Evolutionary conservation across 2,888 invertebrate species (phyloP).

Genomic region (Drosophila limbata): DNA sequence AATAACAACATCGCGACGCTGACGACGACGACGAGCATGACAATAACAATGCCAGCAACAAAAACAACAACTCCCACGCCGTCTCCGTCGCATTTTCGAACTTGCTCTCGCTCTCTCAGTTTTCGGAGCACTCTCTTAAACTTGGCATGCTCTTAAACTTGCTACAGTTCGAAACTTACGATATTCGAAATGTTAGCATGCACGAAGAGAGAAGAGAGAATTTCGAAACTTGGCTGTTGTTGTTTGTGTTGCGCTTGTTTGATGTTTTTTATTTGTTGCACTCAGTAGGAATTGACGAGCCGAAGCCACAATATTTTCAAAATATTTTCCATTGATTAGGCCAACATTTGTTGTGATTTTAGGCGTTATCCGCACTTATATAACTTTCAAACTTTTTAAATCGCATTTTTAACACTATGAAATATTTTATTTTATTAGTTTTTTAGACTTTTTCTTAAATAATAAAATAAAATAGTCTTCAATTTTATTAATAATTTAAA

Average conservation of each 20-base stretch:
- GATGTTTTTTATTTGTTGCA: constrained; percentile 47
- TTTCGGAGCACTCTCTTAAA: constrained; percentile 52
- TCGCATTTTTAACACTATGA: background rate
- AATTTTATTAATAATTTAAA: no score
- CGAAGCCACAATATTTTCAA: constrained; percentile 59
- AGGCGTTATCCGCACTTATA: constrained; percentile 2
- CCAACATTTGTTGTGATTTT: constrained; percentile 28
- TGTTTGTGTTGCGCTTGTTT: constrained; percentile 45
- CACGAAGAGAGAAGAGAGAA: constrained; percentile 29
- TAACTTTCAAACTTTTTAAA: background rate
- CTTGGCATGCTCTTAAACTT: constrained; percentile 64
- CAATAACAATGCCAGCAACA: constrained; percentile 32
- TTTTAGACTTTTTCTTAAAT: no score
- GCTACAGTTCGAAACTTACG: constrained; percentile 50
- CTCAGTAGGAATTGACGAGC: constrained; percentile 7
- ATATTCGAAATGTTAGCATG: constrained; percentile 65
- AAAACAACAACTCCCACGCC: constrained; percentile 33
- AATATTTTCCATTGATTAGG: constrained; percentile 66
- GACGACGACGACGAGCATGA: constrained; percentile 21
- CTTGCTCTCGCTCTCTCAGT: constrained; percentile 47
- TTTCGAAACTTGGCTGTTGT: constrained; percentile 29
- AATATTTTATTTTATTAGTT: background rate
- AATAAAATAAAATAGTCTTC: background rate
- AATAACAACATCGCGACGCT: constrained; percentile 40
- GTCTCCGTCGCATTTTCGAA: constrained; percentile 61